These are phyloP conservation scores for Volucella inflata DNA, from an alignment of 2,888 invertebrate species.

Conservation along the genomic window DNA sequence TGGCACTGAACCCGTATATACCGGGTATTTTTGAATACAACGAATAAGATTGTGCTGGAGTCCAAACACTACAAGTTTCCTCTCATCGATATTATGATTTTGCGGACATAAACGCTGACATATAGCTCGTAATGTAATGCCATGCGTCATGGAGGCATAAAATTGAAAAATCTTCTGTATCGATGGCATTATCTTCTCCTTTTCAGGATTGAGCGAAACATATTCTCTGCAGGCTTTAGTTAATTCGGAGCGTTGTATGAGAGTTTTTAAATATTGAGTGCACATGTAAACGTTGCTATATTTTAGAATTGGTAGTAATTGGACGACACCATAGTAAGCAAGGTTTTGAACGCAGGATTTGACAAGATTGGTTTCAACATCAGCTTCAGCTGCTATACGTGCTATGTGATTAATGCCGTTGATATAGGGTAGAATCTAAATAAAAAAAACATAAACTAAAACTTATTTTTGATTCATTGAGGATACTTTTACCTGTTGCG, in stretches of 20 bases:
- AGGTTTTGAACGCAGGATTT: conserved; percentile 97
- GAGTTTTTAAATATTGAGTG: conserved; percentile 88
- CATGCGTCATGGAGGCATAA: conserved; percentile 89
- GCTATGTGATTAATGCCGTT: conserved; percentile 97
- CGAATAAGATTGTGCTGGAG: conserved; percentile 86
- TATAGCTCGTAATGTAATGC: conserved; percentile 88
- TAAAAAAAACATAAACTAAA: neutral
- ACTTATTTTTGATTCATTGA: neutral
- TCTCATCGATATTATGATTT: conserved; percentile 83
- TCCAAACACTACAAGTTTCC: conserved; percentile 86
- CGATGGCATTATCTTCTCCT: conserved; percentile 80
- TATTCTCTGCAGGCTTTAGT: conserved; percentile 88
- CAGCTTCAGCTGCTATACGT: conserved; percentile 94
- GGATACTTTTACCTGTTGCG: conserved; percentile 89
- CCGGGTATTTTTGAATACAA: conserved; percentile 85
- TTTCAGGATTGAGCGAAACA: conserved; percentile 81
- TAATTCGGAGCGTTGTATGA: conserved; percentile 87
- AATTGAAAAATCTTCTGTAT: conserved; percentile 84
- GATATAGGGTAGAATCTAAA: conserved; percentile 89
- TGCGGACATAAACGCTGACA: conserved; percentile 89
- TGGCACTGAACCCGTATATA: conserved; percentile 84
- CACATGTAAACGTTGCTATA: conserved; percentile 94
- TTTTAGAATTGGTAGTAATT: conserved; percentile 91
- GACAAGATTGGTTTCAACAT: conserved; percentile 96
- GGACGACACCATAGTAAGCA: conserved; percentile 90